Evolutionary conservation across 2,888 invertebrate species (phyloP), one percentile per base, ranked within the genome.

Genomic region (Platycheirus rosarum): DNA sequence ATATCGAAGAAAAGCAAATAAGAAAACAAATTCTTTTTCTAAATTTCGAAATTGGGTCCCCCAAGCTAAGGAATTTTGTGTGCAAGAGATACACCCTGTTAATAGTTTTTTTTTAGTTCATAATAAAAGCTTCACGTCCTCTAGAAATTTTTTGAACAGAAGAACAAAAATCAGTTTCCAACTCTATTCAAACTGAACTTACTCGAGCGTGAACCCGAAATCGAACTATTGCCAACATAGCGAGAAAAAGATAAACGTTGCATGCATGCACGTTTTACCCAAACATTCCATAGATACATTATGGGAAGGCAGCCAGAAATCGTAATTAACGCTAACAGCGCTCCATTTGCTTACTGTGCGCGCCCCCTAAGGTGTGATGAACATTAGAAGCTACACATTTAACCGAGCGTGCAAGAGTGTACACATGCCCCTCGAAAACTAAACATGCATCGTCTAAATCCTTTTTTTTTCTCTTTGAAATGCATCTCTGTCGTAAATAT

Each of bases 301-400:
- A 65, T 40, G 76, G 71, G 70, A 71, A 60, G 6, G 62, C 48
- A 63, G 63, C 82, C 77, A 82, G n/a, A n/a, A 82, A 82, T 70
- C 49, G 49, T 77, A 82, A 82, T 82, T 76, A 82, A 77, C 73
- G 73, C 77, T 40, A 60, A 37, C 63, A 66, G 49, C 48, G 14
- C 26, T 4, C 42, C 49, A 37, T n/a, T 35, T 20, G 0, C 29
- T 26, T 29, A 23, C 6, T 6, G 29, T 37, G 26, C 18, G 44
- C 40, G 46, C 46, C 32, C 63, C 63, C 60, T 40, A 62, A 68
- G 66, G 60, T 69, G 76, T 40, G 62, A 69, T 69, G 69, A 76
- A 76, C 69, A 63, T 76, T 69, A 32, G 23, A 63, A 46, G 77
- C 57, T 57, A 48, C 63, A 66, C 53, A 66, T 46, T 16, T 37